Evolutionary conservation across 2,797 vertebrate species (phyloP).

Genomic region (Scomberomorus guttatus): DNA sequence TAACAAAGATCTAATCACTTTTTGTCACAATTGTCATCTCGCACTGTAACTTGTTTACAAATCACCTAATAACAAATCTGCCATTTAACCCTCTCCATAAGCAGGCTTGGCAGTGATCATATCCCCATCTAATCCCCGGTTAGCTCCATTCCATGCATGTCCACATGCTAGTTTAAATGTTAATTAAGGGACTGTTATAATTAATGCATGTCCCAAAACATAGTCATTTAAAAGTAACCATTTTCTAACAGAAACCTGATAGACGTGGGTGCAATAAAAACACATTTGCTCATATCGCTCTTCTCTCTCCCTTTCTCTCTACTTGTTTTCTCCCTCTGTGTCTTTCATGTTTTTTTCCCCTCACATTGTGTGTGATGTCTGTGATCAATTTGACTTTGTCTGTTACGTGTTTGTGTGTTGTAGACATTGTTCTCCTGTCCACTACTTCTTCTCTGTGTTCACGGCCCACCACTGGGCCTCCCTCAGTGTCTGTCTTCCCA

Average conservation of each 20-base stretch:
- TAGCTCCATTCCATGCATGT: not conserved
- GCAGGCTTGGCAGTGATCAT: not conserved
- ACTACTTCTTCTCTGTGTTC: slow-evolving; percentile 99
- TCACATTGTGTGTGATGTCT: slow-evolving; percentile 80
- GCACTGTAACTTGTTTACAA: slow-evolving; percentile 1
- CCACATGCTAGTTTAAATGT: not conserved
- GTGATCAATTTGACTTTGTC: slow-evolving; percentile 71
- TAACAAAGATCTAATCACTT: slow-evolving; percentile 23
- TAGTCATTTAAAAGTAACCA: not conserved
- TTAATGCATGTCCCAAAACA: not conserved
- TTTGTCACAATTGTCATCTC: not conserved
- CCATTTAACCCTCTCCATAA: not conserved
- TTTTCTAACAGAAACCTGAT: slow-evolving; percentile 27
- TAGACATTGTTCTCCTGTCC: slow-evolving; percentile 99
- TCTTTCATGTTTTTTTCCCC: slow-evolving; percentile 9
- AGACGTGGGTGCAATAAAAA: slow-evolving; percentile 52
- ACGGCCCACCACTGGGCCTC: slow-evolving; percentile 99
- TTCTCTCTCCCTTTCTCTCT: slow-evolving; percentile 77
- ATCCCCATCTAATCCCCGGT: not conserved
- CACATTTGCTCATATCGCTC: slow-evolving; percentile 77
- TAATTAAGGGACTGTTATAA: not conserved
- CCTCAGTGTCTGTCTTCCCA: slow-evolving; percentile 99
- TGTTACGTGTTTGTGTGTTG: slow-evolving; percentile 88
- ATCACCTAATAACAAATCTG: slow-evolving; percentile 2
- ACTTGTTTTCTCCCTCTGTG: slow-evolving; percentile 47